phyloP scores from a whole-genome alignment of 1,140 invertebrate genomes.

The Drosophila oshimai region DNA sequence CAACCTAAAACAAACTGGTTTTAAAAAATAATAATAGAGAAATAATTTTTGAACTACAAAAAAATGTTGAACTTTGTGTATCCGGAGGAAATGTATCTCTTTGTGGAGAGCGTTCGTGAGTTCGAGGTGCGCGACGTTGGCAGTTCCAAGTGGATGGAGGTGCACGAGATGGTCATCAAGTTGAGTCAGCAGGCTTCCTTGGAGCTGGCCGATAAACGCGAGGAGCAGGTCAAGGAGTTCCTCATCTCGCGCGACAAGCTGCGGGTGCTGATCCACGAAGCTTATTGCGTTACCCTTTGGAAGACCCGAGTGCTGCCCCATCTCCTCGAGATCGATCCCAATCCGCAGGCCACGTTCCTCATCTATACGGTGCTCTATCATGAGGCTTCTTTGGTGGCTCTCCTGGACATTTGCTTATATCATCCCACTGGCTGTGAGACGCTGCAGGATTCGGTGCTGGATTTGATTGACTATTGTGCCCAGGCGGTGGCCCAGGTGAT shows the following conservation, averaged over 20 bases:
- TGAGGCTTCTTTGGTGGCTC: constrained; percentile 87
- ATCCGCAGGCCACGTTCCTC: constrained; percentile 87
- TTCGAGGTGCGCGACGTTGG: constrained; percentile 75
- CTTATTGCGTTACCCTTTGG: constrained; percentile 90
- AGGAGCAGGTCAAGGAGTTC: constrained; percentile 89
- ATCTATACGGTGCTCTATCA: constrained; percentile 90
- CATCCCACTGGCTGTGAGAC: constrained; percentile 88
- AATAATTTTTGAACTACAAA: not conserved
- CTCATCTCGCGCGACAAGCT: constrained; percentile 84
- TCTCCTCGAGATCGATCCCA: constrained; percentile 86
- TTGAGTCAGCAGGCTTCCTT: constrained; percentile 91
- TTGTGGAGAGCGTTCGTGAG: constrained; percentile 73
- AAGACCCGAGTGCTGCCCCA: constrained; percentile 88
- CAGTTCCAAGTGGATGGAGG: constrained; percentile 87
- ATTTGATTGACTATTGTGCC: constrained; percentile 89
- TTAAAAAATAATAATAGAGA: not conserved
- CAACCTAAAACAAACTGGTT: not conserved
- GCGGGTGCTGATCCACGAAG: constrained; percentile 88
- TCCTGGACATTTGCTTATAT: constrained; percentile 89
- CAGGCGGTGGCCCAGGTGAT: constrained; percentile 85
- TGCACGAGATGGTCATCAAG: constrained; percentile 89
- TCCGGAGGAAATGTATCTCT: constrained; percentile 75
- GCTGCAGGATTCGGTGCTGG: constrained; percentile 87
- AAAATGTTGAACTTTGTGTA: constrained; percentile 73
- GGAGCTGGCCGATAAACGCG: constrained; percentile 87